These are phyloP conservation scores for Stercorarius parasiticus DNA, from an alignment of 2,113 vertebrate species.

Conservation along the genomic window DNA sequence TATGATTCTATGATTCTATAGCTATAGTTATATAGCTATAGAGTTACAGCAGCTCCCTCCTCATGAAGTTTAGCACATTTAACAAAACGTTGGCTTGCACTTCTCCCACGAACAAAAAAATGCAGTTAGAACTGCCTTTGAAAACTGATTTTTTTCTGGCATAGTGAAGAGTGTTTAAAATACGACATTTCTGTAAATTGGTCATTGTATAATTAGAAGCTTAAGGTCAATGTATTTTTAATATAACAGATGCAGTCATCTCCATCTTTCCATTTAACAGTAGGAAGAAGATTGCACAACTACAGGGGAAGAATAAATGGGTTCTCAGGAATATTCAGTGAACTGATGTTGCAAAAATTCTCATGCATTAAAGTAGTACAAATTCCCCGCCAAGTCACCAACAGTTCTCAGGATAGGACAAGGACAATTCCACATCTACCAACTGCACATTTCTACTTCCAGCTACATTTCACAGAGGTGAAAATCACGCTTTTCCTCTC, in stretches of 20 bases:
- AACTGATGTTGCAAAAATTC: background rate
- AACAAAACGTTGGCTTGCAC: slow-evolving; percentile 3
- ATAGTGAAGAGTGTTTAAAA: slow-evolving; percentile 36
- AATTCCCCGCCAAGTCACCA: background rate
- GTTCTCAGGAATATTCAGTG: background rate
- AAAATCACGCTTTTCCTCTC: background rate
- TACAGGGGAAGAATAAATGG: background rate
- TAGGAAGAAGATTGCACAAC: background rate
- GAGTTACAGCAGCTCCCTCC: background rate
- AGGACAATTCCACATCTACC: background rate
- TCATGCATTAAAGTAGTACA: background rate
- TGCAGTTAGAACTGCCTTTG: background rate
- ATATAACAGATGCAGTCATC: background rate
- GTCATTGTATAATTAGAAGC: slow-evolving; percentile 12
- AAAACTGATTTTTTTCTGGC: background rate
- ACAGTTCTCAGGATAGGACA: background rate
- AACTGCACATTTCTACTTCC: background rate
- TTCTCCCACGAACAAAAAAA: background rate
- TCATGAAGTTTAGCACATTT: background rate
- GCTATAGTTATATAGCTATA: background rate
- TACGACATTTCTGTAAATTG: slow-evolving; percentile 2
- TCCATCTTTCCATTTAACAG: background rate
- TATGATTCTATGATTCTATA: background rate
- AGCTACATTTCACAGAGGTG: background rate
- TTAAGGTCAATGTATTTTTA: slow-evolving; percentile 22